These are phyloP conservation scores for Xylota sylvarum DNA, from an alignment of 2,888 invertebrate species.

Conservation along the genomic window DNA sequence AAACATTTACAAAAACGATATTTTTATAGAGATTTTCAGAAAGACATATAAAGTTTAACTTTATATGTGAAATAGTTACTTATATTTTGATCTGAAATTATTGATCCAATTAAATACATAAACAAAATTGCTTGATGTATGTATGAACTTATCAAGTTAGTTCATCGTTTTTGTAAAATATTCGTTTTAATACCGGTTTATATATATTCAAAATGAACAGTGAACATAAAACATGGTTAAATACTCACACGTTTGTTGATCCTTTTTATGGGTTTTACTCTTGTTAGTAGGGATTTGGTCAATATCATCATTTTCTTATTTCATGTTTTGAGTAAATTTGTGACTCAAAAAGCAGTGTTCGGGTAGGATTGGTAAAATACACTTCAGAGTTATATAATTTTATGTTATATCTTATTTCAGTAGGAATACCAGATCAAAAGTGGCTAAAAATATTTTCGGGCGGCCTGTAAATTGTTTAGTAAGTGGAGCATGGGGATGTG, in stretches of 20 bases:
- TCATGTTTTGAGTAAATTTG: slow-evolving; percentile 42
- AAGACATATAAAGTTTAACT: not conserved
- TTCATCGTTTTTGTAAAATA: not conserved
- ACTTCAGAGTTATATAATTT: slow-evolving; percentile 47
- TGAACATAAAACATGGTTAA: slow-evolving; percentile 3
- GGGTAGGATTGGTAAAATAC: slow-evolving; percentile 37
- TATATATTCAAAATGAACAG: not conserved
- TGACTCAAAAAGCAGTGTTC: slow-evolving; percentile 34
- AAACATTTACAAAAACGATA: not conserved
- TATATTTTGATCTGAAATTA: not conserved
- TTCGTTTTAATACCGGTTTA: not conserved
- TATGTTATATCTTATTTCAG: slow-evolving; percentile 23
- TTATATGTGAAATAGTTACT: too few relatives aligned
- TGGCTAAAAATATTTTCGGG: slow-evolving; percentile 83
- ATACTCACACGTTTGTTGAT: slow-evolving; percentile 35
- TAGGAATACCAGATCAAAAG: slow-evolving; percentile 78
- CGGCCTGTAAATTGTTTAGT: slow-evolving; percentile 80
- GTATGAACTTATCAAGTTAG: too few relatives aligned
- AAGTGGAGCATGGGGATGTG: slow-evolving; percentile 20
- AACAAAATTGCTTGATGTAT: too few relatives aligned
- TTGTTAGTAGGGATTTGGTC: slow-evolving; percentile 43
- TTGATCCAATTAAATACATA: too few relatives aligned
- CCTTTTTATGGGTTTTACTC: slow-evolving; percentile 22
- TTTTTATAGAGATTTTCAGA: not conserved
- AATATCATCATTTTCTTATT: slow-evolving; percentile 44